Conservation (phyloP, 2,888 invertebrate species). For the Iselma pallidipennis region DNA sequence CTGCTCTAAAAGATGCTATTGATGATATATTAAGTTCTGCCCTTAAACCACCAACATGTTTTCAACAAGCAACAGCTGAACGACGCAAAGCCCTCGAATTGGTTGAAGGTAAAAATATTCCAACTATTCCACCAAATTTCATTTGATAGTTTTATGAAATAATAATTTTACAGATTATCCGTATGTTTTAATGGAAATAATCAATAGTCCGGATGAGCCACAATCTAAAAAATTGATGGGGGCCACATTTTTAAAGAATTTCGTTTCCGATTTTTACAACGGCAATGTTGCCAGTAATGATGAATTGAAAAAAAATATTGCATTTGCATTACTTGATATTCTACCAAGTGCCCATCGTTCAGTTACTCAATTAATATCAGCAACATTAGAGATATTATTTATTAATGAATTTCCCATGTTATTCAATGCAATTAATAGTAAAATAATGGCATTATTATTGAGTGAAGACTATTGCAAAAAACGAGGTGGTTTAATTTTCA, state of each 20-base stretch:
- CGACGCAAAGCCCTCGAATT: constrained; percentile 43
- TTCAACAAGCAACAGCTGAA: constrained; percentile 40
- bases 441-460: constrained; percentile 28
- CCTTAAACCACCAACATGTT: constrained; percentile 38
- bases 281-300: constrained; percentile 5
- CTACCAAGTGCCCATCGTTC: constrained; percentile 11
- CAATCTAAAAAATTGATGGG: constrained; percentile 37
- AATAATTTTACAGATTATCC: too few species aligned
- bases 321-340: constrained; percentile 23
- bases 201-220: too few species aligned
- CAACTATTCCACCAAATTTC: too few species aligned
- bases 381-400: constrained; percentile 12
- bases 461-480: constrained; percentile 26
- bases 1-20: constrained; percentile 39
- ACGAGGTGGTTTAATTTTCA: constrained; percentile 29
- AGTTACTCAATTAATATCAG: constrained; percentile 16
- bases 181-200: too few species aligned
- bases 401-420: constrained; percentile 19
- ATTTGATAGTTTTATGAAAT: too few species aligned
- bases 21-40: constrained; percentile 42
- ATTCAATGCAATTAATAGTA: constrained; percentile 19
- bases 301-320: constrained; percentile 9
- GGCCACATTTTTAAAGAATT: constrained; percentile 37
- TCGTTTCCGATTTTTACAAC: constrained; percentile 25
- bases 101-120: constrained; percentile 40